Evolutionary conservation across 2,797 vertebrate genomes (phyloP), one percentile per base, ranked within the genome.

Genomic region (Eulemur coronatus): DNA sequence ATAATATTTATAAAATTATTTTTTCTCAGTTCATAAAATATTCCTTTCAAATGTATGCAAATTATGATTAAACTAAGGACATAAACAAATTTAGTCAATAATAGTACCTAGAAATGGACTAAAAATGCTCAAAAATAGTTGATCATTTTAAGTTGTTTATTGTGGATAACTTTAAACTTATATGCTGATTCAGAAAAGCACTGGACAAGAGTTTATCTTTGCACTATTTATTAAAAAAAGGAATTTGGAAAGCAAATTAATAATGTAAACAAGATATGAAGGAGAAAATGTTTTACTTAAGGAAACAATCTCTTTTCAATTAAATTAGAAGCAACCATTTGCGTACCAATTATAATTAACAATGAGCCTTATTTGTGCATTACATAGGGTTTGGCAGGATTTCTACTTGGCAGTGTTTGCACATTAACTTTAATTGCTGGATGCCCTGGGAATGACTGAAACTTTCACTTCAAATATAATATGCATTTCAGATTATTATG

Each of bases 271-370:
- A 87, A 69, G 17, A 90, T 90, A 95, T 7, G 7, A 82, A 15
- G 10, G 26, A 94, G 63, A 82, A 95, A 90, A 65, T 91, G 17
- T 93, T 97, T 55, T 73, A 81, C 15, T 48, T 85, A 94, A 80
- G n/a, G 9, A 96, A 90, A 84, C 24, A 52, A 82, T 87, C 26
- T 85, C 26, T 72, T 95, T 97, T 97, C 38, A 85, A 72, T 96
- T 88, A 95, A 78, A 67, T 70, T 91, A 70, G 73, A 92, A 61
- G 59, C 26, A 69, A 41, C 2, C 1, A 85, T 95, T 90, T 88
- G 15, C 63, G 86, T 72, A 70, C 24, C 28, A n/a, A 75, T 92
- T 95, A 63, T 86, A 84, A 90, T 90, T 85, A 33, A 82, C 97
- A 92, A 90, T 75, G 75, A 70, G 26, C 4, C 43, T 76, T 85